Conservation (phyloP, 2,797 vertebrate genomes). For the Lepidocolaptes lacrymiger region DNA sequence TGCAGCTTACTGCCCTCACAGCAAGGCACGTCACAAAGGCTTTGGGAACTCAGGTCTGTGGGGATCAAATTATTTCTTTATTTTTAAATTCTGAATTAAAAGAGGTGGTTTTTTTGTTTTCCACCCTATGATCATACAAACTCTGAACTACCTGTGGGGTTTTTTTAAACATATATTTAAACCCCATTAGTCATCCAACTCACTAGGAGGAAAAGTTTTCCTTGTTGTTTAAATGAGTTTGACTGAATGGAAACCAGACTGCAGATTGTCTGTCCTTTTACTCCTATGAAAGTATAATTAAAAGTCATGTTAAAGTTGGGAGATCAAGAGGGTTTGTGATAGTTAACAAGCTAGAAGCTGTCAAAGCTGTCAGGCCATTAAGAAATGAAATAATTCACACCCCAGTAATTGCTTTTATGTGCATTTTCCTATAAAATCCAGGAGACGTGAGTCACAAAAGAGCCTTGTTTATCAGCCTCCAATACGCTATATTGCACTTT, state of each 20-base stretch:
- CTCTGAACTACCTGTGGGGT: neutral
- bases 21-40: neutral
- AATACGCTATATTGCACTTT: neutral
- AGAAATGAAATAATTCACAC: constrained; percentile 79
- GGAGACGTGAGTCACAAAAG: constrained; percentile 75
- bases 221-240: neutral
- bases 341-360: constrained; percentile 76
- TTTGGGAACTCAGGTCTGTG: neutral
- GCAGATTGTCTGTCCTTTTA: constrained; percentile 12
- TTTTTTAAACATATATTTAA: neutral
- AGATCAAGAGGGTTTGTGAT: constrained; percentile 62
- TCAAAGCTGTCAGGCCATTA: constrained; percentile 77
- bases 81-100: neutral
- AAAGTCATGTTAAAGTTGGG: constrained; percentile 64
- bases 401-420: constrained; percentile 79
- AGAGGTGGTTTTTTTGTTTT: neutral
- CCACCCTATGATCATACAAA: neutral
- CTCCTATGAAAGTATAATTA: constrained; percentile 59
- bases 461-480: constrained; percentile 65
- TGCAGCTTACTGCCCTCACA: neutral
- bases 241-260: neutral
- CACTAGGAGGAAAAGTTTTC: neutral
- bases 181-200: neutral
- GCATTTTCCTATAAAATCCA: constrained; percentile 74
- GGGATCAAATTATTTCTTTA: neutral